phyloP scores from a whole-genome alignment of 1,140 invertebrate species.

The Zaprionus vittiger region DNA sequence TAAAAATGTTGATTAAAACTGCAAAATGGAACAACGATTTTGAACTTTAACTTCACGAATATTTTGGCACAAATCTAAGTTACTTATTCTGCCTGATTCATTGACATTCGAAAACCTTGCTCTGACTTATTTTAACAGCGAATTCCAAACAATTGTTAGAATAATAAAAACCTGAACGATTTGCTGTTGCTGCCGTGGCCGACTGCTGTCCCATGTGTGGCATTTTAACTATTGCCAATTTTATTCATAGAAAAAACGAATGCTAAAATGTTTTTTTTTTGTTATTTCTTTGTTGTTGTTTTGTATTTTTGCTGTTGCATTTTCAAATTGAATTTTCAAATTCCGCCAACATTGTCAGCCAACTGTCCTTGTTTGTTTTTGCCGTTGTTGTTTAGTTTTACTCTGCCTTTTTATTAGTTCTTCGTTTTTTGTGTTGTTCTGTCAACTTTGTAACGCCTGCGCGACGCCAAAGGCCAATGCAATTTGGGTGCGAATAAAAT shows the following conservation, averaged over 20 bases:
- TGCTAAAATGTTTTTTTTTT: not conserved
- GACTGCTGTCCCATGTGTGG: constrained; percentile 25
- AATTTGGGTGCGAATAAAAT: constrained; percentile 61
- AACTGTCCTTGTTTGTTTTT: constrained; percentile 21
- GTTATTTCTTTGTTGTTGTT: not conserved
- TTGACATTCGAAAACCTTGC: not conserved
- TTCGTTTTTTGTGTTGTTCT: constrained; percentile 13
- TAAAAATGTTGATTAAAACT: not conserved
- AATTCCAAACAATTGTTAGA: constrained; percentile 29
- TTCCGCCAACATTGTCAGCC: constrained; percentile 37
- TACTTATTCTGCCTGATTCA: not conserved
- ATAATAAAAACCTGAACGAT: constrained; percentile 18
- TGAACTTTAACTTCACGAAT: not conserved
- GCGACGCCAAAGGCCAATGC: constrained; percentile 62
- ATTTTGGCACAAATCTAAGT: not conserved
- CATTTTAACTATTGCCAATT: constrained; percentile 24
- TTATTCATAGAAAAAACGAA: constrained; percentile 26
- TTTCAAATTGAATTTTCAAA: constrained; percentile 78
- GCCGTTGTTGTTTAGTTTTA: constrained; percentile 37
- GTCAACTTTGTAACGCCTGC: constrained; percentile 41
- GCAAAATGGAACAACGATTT: not conserved
- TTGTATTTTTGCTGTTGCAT: constrained; percentile 34
- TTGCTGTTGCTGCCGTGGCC: not conserved
- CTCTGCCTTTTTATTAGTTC: constrained; percentile 23
- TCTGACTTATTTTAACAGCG: constrained; percentile 6